Evolutionary conservation across 2,113 vertebrate species (phyloP).

Genomic region (Lagopus leucura): DNA sequence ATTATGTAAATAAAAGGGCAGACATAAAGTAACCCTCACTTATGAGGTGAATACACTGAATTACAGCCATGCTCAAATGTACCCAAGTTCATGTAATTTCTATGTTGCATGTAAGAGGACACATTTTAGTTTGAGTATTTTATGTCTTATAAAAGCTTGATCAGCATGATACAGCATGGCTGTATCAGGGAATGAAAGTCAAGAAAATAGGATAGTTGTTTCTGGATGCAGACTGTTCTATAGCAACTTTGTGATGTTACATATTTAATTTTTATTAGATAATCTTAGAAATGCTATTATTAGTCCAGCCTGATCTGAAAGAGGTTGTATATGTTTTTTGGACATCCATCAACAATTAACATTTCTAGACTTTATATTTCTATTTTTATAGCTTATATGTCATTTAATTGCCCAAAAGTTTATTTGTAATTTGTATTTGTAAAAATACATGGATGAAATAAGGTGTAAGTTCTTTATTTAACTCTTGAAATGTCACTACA

Average conservation of each 20-base stretch:
- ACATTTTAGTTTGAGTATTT: neutral
- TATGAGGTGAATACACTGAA: constrained; percentile 19
- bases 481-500: neutral
- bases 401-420: neutral
- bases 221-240: neutral
- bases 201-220: neutral
- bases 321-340: neutral
- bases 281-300: neutral
- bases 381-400: neutral
- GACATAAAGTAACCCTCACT: neutral
- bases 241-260: neutral
- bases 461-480: neutral
- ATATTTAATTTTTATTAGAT: neutral
- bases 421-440: neutral
- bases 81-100: neutral
- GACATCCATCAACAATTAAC: neutral
- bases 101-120: neutral
- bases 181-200: neutral
- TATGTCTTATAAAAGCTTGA: neutral
- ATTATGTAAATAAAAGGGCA: constrained; percentile 44
- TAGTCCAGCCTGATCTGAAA: neutral
- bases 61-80: neutral
- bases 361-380: neutral
- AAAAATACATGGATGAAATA: neutral
- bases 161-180: neutral